These are phyloP conservation scores for Leptopilina myrica DNA, from an alignment of 2,888 invertebrate species.

Conservation along the genomic window DNA sequence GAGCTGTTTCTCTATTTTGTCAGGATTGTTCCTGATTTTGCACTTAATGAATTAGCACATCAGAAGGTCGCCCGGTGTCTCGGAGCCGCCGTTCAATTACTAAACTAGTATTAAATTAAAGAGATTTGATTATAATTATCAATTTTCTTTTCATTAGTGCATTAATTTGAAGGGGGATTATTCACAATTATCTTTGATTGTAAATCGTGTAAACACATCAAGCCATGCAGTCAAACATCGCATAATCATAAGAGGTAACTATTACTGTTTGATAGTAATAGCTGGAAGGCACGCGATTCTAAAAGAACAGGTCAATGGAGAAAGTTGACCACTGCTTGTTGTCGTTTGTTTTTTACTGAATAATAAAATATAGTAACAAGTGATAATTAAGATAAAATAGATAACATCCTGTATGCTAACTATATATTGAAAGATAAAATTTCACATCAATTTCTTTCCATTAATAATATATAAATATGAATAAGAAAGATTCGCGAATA, in stretches of 20 bases:
- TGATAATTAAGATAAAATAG: not conserved
- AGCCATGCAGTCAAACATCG: not conserved
- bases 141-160: too few species aligned
- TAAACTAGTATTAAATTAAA: too few species aligned
- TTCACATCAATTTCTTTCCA: not conserved
- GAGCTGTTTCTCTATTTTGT: too few species aligned
- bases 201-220: not conserved
- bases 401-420: not conserved
- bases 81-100: too few species aligned
- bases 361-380: not conserved
- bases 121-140: too few species aligned
- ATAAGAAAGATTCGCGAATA: too few species aligned
- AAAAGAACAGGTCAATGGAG: conserved; percentile 66
- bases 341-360: not conserved
- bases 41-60: too few species aligned
- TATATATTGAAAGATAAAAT: not conserved
- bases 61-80: too few species aligned
- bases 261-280: conserved; percentile 52
- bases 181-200: too few species aligned
- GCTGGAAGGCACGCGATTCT: conserved; percentile 61
- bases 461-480: too few species aligned
- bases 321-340: conserved; percentile 72
- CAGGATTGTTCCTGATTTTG: too few species aligned
- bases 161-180: too few species aligned
- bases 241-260: conserved; percentile 42